Evolutionary conservation across 2,797 vertebrate genomes (phyloP).

Genomic region (Schizothorax lantsangensis): DNA sequence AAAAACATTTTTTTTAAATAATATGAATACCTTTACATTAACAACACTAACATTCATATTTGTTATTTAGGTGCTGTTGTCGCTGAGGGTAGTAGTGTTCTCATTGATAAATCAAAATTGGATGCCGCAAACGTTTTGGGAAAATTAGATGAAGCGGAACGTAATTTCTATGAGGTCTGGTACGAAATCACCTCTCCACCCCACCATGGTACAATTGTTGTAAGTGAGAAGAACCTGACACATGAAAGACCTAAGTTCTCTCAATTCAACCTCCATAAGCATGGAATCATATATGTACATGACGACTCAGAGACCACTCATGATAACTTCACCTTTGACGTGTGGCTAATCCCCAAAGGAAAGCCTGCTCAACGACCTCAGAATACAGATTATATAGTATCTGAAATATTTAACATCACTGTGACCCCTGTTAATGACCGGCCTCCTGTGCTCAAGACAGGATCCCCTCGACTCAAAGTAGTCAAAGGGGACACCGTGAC

Average conservation of each 20-base stretch:
- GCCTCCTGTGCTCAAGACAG: conserved; percentile 83
- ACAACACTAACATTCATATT: conserved; percentile 29
- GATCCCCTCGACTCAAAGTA: conserved; percentile 79
- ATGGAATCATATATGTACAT: conserved; percentile 85
- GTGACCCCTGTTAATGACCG: conserved; percentile 88
- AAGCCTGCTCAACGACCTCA: conserved; percentile 66
- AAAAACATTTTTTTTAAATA: not conserved
- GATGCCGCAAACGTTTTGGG: conserved; percentile 88
- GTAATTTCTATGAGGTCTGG: conserved; percentile 81
- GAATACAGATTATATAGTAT: conserved; percentile 71
- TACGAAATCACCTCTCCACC: conserved; percentile 85
- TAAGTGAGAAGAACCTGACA: conserved; percentile 82
- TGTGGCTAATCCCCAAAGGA: conserved; percentile 84
- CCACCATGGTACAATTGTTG: conserved; percentile 78
- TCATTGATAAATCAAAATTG: conserved; percentile 84
- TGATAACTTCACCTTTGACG: conserved; percentile 87
- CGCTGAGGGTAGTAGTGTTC: conserved; percentile 84
- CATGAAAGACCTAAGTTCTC: conserved; percentile 85
- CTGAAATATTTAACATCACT: conserved; percentile 88
- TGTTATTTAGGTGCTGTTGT: conserved; percentile 81
- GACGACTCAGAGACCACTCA: conserved; percentile 86
- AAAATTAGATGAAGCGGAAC: conserved; percentile 78
- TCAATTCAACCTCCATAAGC: conserved; percentile 83
- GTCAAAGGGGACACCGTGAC: conserved; percentile 81
- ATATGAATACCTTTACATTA: not conserved